These are phyloP conservation scores for Poecilus cupreus DNA, from an alignment of 2,888 invertebrate species.

Conservation along the genomic window DNA sequence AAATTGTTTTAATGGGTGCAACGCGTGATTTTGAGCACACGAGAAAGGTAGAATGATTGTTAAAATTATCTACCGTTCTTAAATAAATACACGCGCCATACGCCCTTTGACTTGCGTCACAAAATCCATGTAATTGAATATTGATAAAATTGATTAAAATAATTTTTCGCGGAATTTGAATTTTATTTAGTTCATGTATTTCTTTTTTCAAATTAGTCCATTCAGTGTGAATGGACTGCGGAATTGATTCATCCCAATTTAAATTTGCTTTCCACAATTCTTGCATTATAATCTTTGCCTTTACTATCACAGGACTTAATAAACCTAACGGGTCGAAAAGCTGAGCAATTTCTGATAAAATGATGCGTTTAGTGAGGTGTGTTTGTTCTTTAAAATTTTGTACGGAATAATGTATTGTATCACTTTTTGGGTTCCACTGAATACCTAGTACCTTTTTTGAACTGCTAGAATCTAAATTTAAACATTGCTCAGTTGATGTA, in stretches of 20 bases:
- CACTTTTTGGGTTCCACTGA: conserved; percentile 55
- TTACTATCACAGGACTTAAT: no score
- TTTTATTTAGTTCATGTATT: neutral
- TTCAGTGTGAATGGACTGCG: neutral
- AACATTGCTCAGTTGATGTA: neutral
- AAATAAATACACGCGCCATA: conserved; percentile 30
- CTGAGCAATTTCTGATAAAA: conserved; percentile 2
- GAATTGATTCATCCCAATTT: conserved; percentile 34
- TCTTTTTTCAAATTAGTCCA: neutral
- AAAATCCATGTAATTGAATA: conserved; percentile 22
- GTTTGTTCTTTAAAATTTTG: neutral
- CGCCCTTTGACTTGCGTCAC: conserved; percentile 11
- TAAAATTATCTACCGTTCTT: conserved; percentile 5
- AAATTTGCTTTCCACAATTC: conserved; percentile 27
- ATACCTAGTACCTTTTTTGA: conserved; percentile 26
- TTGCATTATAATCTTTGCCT: no score
- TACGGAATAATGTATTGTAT: conserved; percentile 6
- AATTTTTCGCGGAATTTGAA: conserved; percentile 1
- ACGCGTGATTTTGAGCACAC: conserved; percentile 33
- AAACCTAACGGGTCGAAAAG: conserved; percentile 14
- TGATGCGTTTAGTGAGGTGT: conserved; percentile 8
- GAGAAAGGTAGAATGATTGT: neutral
- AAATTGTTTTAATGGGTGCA: conserved; percentile 8
- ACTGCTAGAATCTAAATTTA: neutral
- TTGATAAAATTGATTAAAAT: neutral